Evolutionary conservation across 2,888 invertebrate species (phyloP), one percentile per base, ranked within the genome.

Genomic region (Mesoligia furuncula): DNA sequence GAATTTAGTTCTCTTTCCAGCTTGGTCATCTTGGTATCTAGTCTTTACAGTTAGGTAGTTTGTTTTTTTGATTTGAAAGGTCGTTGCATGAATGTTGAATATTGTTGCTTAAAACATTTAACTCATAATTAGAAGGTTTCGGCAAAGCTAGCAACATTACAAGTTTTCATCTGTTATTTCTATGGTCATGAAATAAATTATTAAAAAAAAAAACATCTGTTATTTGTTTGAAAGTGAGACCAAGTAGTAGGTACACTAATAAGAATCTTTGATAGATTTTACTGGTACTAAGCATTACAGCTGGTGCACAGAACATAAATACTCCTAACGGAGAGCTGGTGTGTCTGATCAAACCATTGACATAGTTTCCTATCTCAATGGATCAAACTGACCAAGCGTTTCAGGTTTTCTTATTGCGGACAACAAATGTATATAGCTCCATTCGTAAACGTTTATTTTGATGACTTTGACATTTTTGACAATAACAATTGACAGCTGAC

Each of bases 361-460:
- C n/a, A n/a, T n/a, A n/a, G n/a, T n/a, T n/a, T n/a, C n/a, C n/a
- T n/a, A n/a, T n/a, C n/a, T n/a, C n/a, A n/a, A n/a, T n/a, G n/a
- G n/a, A n/a, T 68, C 31, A 36, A 68, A 36, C 15, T 36, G 31
- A 51, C 6, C 31, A 51, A 36, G 17, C 27, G 7, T 13, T 66
- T 5, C 7, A 48, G 45, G 0, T 68, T 51, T 68, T 51, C n/a
- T 54, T n/a, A 36, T 36, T 36, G 57, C 7, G 1, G n/a, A n/a
- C 11, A 36, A 11, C 11, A 20, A 36, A 11, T 1, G 0, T 9
- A 0, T 8, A 20, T 0, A 51, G 36, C 51, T 11, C 11, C 36
- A 69, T 69, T 69, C 68, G 54, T 69, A 69, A 69, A 69, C 36
- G 17, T n/a, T 66, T 45, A 7, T 66, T 54, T 69, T 11, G 31